Conservation (phyloP, 2,888 invertebrate species). For the Monochamus alternatus region DNA sequence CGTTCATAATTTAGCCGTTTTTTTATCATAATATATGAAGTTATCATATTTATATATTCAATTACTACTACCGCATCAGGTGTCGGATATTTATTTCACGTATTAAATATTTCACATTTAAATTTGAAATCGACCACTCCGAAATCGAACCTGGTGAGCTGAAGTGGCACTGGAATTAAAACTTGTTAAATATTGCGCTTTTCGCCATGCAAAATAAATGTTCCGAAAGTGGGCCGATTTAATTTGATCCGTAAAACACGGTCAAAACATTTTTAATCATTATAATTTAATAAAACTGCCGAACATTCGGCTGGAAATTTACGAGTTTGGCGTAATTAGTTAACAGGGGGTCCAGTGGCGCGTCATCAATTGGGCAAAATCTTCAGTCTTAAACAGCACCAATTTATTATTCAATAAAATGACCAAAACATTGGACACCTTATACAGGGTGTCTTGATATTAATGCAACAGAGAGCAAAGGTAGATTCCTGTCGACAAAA, state of each 20-base stretch:
- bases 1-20: too few species aligned
- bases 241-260: conserved; percentile 16
- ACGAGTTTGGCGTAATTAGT: conserved; percentile 18
- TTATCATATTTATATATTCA: too few species aligned
- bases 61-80: too few species aligned
- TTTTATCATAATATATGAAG: too few species aligned
- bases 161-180: background rate
- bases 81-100: background rate
- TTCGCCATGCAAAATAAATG: conserved; percentile 19
- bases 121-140: background rate
- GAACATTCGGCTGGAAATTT: conserved; percentile 18
- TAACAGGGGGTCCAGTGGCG: background rate
- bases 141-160: background rate
- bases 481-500: too few species aligned
- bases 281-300: conserved; percentile 28
- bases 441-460: too few species aligned
- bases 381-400: too few species aligned
- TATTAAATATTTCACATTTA: background rate
- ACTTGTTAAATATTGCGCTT: conserved; percentile 24
- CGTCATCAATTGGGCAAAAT: too few species aligned
- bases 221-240: conserved; percentile 14
- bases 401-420: too few species aligned
- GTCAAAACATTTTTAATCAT: conserved; percentile 23
- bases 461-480: too few species aligned
- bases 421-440: too few species aligned